A percentile compares a stretch with the other conserved stretches of the same genome.
Conservation (phyloP, 23 tunicate species). For the Ascidia mentula region DNA sequence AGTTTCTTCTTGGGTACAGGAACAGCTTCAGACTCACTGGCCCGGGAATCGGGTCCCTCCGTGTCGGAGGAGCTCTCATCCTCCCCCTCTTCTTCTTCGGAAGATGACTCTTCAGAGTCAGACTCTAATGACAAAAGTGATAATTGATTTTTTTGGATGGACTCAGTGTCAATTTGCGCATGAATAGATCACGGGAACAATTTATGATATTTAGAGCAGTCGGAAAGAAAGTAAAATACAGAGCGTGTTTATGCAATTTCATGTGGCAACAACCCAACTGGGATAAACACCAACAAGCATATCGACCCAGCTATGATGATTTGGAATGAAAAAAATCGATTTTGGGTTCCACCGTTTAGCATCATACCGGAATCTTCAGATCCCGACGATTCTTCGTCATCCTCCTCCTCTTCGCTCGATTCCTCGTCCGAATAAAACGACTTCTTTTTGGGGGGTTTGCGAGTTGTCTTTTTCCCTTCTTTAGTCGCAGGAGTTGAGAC, state of each 20-base stretch:
- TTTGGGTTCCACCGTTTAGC: too few species aligned
- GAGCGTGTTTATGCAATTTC: too few species aligned
- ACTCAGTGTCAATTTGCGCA: too few species aligned
- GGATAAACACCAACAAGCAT: too few species aligned
- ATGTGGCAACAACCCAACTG: too few species aligned
- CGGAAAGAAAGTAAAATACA: too few species aligned
- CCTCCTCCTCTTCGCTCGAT: constrained; percentile 44
- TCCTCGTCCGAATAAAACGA: constrained; percentile 88
- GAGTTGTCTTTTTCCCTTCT: constrained; percentile 1
- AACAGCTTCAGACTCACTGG: constrained; percentile 71
- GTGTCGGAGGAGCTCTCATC: constrained; percentile 29
- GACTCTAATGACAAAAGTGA: constrained; percentile 37
- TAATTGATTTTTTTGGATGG: too few species aligned
- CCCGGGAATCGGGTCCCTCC: constrained; percentile 85
- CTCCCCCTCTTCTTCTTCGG: constrained; percentile 31
- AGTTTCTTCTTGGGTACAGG: constrained; percentile 20
- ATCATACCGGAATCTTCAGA: constrained; percentile 63
- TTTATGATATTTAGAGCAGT: too few species aligned
- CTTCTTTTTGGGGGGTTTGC: constrained; percentile 48
- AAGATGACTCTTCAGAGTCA: constrained; percentile 27
- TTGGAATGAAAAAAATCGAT: too few species aligned
- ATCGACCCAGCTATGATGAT: too few species aligned
- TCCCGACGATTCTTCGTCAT: constrained; percentile 22
- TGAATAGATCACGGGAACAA: too few species aligned
- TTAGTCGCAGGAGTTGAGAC: constrained; percentile 11